A percentile compares a stretch with the other conserved stretches of the same genome.
Evolutionary conservation across 1,140 invertebrate species (phyloP).

Genomic region (Anadara kagoshimensis): DNA sequence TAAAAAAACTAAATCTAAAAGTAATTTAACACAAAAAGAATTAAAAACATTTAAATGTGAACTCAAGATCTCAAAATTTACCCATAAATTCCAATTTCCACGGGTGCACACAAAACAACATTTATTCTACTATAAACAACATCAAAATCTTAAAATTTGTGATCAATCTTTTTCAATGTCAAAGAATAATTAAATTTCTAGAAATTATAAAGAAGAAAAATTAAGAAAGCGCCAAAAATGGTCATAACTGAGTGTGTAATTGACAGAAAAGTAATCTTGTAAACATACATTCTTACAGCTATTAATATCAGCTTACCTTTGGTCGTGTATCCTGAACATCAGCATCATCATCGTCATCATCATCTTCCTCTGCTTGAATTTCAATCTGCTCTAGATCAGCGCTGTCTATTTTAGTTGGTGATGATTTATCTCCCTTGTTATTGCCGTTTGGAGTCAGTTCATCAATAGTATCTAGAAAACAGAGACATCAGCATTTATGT

Average conservation of each 20-base stretch:
- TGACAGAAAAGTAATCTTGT: no score
- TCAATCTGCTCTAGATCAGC: not conserved
- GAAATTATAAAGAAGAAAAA: not conserved
- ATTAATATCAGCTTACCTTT: no score
- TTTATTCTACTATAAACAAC: not conserved
- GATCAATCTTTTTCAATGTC: not conserved
- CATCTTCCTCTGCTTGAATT: not conserved
- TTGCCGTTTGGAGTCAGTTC: not conserved
- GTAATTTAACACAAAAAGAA: no score
- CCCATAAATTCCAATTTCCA: no score
- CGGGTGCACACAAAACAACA: no score
- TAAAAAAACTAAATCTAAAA: no score
- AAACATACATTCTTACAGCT: not conserved
- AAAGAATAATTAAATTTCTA: not conserved
- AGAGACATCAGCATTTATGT: not conserved
- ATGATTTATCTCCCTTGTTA: not conserved
- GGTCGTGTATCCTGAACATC: not conserved
- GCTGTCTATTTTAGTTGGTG: slow-evolving; percentile 1
- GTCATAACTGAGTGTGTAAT: not conserved
- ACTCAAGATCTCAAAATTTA: no score
- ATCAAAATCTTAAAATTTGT: no score
- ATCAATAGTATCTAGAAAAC: not conserved
- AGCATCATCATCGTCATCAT: slow-evolving; percentile 3
- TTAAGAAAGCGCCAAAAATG: not conserved
- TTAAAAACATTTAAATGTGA: no score